phyloP scores from a whole-genome alignment of 1,140 invertebrate genomes.

The Trichonephila clavata region DNA sequence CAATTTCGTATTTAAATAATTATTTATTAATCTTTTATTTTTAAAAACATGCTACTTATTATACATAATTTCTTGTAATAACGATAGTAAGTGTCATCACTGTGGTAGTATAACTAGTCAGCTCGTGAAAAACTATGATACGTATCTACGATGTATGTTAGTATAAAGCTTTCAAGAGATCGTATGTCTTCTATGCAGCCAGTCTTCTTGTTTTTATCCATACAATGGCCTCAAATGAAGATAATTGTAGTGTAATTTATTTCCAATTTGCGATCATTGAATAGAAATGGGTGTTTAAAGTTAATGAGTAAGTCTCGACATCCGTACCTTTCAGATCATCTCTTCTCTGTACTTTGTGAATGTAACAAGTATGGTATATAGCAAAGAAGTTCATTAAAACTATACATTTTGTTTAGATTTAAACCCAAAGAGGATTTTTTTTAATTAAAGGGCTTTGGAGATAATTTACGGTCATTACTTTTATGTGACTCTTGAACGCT shows the following conservation, averaged over 20 bases:
- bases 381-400: background rate
- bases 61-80: background rate
- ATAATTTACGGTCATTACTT: background rate
- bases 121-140: slow-evolving; percentile 10
- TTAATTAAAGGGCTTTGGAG: background rate
- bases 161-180: background rate
- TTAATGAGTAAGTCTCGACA: background rate
- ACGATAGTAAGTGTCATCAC: background rate
- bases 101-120: background rate
- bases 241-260: background rate
- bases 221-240: slow-evolving; percentile 20
- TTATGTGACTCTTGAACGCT: background rate
- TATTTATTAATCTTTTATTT: too few species aligned
- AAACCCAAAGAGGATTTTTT: background rate
- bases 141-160: background rate
- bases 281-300: slow-evolving; percentile 15
- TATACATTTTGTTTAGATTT: background rate
- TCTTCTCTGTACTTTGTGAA: background rate
- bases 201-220: background rate
- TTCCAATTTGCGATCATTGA: slow-evolving; percentile 20
- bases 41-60: too few species aligned
- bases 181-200: background rate
- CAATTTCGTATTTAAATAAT: too few species aligned
- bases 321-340: background rate
- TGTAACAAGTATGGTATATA: background rate